Conservation (phyloP, 2,113 vertebrate species). For the Cheilinus undulatus region DNA sequence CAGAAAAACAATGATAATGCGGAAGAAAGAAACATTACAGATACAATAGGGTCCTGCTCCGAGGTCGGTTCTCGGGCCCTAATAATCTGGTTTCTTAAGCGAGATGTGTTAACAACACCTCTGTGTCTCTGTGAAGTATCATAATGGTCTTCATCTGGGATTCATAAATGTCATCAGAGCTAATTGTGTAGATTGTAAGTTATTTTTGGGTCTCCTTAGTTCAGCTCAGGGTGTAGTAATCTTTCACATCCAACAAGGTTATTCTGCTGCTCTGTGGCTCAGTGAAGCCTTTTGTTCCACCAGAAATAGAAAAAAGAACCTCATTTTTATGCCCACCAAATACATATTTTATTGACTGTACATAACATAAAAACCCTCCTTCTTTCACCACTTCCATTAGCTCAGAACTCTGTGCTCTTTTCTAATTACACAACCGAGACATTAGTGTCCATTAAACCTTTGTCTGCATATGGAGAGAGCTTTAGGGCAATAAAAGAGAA, state of each 20-base stretch:
- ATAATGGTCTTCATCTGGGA: neutral
- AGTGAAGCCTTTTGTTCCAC: conserved; percentile 17
- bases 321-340: conserved; percentile 7
- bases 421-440: conserved; percentile 32
- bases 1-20: too few relatives aligned
- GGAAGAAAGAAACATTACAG: too few relatives aligned
- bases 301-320: conserved; percentile 36
- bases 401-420: conserved; percentile 22
- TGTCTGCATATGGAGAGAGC: conserved; percentile 26
- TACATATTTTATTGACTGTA: conserved; percentile 35
- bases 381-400: conserved; percentile 7
- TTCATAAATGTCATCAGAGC: neutral
- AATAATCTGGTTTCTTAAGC: neutral
- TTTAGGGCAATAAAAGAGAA: conserved; percentile 42
- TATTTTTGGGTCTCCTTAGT: neutral
- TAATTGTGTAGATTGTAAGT: too few relatives aligned
- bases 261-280: neutral
- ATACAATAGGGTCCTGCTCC: too few relatives aligned
- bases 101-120: neutral
- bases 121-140: neutral
- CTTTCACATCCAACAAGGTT: neutral
- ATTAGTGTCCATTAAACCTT: conserved; percentile 56
- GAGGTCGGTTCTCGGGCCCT: too few relatives aligned
- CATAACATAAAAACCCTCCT: neutral
- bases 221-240: neutral